Conservation (phyloP, 2,113 vertebrate genomes). For the Ptyas mucosa region DNA sequence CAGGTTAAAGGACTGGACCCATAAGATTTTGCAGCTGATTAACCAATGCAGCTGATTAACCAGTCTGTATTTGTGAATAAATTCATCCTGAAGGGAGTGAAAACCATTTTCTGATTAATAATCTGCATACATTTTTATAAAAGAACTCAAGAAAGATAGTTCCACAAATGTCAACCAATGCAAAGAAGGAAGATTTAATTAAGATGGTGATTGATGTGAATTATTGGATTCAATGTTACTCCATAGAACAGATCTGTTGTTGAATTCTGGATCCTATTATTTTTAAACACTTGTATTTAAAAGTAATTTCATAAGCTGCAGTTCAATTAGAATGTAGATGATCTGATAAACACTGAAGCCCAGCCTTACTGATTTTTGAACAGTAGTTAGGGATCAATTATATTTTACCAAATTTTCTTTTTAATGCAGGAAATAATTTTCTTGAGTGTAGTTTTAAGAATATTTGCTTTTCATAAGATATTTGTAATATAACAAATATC, state of each 20-base stretch:
- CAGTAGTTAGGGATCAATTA: neutral
- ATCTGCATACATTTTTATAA: neutral
- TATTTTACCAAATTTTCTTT: neutral
- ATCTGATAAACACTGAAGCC: neutral
- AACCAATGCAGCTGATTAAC: neutral
- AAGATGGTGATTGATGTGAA: neutral
- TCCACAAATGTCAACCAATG: no score
- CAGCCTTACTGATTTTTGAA: neutral
- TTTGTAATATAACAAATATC: neutral
- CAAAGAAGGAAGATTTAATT: neutral
- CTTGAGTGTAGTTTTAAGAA: neutral
- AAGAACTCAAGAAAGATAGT: neutral
- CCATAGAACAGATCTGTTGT: neutral
- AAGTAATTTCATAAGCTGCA: neutral
- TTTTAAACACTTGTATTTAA: neutral
- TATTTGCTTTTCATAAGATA: neutral
- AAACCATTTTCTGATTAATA: neutral
- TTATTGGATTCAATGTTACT: neutral
- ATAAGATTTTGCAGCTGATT: neutral
- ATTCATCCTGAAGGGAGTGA: neutral
- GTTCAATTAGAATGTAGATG: neutral
- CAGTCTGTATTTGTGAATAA: neutral
- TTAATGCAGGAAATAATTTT: neutral
- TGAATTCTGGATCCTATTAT: neutral
- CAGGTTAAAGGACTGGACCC: neutral